Conservation (phyloP, 1,140 invertebrate species). For the Megalonaias nervosa region DNA sequence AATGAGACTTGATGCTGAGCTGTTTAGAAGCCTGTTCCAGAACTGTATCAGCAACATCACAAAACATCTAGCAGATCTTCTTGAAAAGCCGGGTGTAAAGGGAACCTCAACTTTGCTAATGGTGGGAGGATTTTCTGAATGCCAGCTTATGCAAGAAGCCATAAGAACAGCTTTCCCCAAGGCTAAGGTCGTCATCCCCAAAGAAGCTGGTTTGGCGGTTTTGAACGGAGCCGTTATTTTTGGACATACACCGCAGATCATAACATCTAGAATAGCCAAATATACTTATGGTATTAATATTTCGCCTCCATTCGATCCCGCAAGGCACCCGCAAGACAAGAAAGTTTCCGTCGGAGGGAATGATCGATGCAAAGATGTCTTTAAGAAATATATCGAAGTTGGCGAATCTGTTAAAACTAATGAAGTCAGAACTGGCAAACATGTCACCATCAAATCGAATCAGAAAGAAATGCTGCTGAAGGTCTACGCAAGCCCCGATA, state of each 20-base stretch:
- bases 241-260: conserved; percentile 20
- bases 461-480: conserved; percentile 1
- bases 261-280: not conserved
- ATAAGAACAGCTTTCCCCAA: conserved; percentile 2
- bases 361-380: not conserved
- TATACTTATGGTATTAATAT: conserved; percentile 18
- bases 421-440: not conserved
- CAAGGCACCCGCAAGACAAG: not conserved
- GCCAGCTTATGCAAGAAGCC: conserved; percentile 17
- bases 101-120: conserved; percentile 15
- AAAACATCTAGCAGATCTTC: conserved; percentile 8
- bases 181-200: conserved; percentile 23
- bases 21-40: conserved; percentile 15
- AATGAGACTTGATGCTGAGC: conserved; percentile 11
- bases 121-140: conserved; percentile 37
- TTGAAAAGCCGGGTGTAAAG: not conserved
- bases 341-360: not conserved
- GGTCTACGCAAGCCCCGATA: not conserved
- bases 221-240: conserved; percentile 35
- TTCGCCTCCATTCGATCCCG: not conserved
- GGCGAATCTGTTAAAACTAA: not conserved
- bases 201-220: conserved; percentile 23
- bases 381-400: conserved; percentile 11
- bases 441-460: not conserved
- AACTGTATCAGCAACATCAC: conserved; percentile 13